Percentiles rank a stretch among this genome's conserved stretches.
Conservation (phyloP, 2,797 vertebrate genomes). For the Sus cebifrons region DNA sequence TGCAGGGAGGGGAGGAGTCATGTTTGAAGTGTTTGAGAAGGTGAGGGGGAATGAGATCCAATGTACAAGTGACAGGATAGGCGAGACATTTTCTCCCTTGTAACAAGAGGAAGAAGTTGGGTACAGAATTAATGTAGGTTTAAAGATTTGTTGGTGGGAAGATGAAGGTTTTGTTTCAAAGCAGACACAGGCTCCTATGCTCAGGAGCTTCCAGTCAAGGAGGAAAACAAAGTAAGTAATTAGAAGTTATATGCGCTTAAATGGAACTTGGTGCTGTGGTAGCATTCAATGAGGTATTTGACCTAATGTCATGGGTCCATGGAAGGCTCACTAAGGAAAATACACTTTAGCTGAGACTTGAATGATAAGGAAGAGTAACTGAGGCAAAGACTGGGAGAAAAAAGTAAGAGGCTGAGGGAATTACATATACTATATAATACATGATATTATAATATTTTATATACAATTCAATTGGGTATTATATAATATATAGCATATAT, state of each 20-base stretch:
- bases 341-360: background rate
- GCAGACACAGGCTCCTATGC: background rate
- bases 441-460: background rate
- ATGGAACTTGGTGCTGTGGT: background rate
- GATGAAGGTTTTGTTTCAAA: background rate
- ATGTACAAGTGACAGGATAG: background rate
- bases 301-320: background rate
- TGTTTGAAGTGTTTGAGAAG: background rate
- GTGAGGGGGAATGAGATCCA: background rate
- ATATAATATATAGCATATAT: background rate
- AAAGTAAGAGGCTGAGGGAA: background rate
- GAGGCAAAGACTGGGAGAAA: background rate
- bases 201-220: background rate
- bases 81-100: background rate
- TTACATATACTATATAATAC: background rate
- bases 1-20: background rate
- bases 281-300: background rate
- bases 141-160: background rate
- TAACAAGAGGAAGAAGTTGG: background rate
- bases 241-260: background rate
- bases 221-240: background rate
- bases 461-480: background rate
- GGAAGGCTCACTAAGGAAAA: background rate
- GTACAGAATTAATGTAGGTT: background rate
- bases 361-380: background rate